Conservation (phyloP, 2,888 invertebrate genomes). For the Amphipyra tragopoginis region DNA sequence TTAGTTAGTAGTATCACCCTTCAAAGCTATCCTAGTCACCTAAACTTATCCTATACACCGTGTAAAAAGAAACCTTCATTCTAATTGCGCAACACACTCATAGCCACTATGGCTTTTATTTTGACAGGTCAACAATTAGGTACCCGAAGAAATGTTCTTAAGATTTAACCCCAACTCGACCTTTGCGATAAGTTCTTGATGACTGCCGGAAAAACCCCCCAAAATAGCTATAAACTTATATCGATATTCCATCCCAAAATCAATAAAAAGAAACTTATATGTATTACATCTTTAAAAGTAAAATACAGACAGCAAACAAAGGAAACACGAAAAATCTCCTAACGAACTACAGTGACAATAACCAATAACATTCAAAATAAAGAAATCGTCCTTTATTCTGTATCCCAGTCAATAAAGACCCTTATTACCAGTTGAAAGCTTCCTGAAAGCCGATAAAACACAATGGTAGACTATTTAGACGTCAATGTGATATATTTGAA, state of each 20-base stretch:
- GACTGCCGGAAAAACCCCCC: too few species aligned
- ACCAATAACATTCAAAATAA: conserved; percentile 13
- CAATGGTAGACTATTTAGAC: conserved; percentile 28
- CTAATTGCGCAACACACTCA: too few species aligned
- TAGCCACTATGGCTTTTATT: too few species aligned
- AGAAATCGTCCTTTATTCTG: conserved; percentile 8
- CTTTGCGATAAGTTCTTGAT: too few species aligned
- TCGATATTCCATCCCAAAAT: neutral
- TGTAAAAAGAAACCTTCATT: too few species aligned
- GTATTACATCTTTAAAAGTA: neutral
- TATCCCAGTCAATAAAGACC: conserved; percentile 20
- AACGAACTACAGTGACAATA: conserved; percentile 13
- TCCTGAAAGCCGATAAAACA: conserved; percentile 36
- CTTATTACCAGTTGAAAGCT: conserved; percentile 29
- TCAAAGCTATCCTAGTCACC: too few species aligned
- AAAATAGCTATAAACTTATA: neutral
- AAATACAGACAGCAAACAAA: neutral
- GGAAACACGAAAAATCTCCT: conserved; percentile 6
- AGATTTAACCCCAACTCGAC: too few species aligned
- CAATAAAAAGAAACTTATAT: neutral
- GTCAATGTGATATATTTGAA: conserved; percentile 29
- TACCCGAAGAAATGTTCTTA: too few species aligned
- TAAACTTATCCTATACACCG: too few species aligned
- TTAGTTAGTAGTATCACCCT: too few species aligned
- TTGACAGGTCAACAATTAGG: too few species aligned